phyloP scores from a whole-genome alignment of 1,140 invertebrate genomes.

The Drosophila sulfurigaster region DNA sequence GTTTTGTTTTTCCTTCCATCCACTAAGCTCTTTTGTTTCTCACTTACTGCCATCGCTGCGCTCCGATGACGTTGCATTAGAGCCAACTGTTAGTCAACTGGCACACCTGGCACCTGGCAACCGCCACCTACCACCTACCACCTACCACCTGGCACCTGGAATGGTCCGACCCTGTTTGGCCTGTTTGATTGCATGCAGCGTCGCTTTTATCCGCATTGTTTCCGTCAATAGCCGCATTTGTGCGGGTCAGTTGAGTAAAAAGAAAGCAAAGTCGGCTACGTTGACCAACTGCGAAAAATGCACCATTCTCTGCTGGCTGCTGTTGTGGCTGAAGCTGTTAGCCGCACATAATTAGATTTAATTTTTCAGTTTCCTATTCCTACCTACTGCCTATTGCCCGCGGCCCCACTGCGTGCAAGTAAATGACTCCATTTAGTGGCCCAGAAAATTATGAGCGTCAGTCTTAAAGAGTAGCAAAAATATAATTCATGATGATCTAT shows the following conservation, averaged over 20 bases:
- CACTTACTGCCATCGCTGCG: constrained; percentile 54
- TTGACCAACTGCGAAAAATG: constrained; percentile 11
- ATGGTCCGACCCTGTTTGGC: constrained; percentile 1
- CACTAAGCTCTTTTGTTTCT: constrained; percentile 68
- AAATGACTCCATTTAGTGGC: constrained; percentile 55
- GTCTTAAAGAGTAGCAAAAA: constrained; percentile 14
- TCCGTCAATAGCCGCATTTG: constrained; percentile 80
- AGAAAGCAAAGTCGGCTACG: constrained; percentile 49
- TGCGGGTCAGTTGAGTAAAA: constrained; percentile 78
- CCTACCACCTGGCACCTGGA: too few species aligned
- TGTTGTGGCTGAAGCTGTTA: constrained; percentile 36
- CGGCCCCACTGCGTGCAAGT: constrained; percentile 32
- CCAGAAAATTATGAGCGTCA: constrained; percentile 23
- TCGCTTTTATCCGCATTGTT: constrained; percentile 76
- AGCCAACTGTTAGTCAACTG: constrained; percentile 48
- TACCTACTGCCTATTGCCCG: constrained; percentile 3
- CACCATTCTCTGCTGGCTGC: not conserved
- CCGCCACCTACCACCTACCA: too few species aligned
- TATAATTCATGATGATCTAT: constrained; percentile 31
- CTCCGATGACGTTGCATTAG: constrained; percentile 65
- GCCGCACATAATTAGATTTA: constrained; percentile 78
- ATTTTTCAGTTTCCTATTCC: constrained; percentile 58
- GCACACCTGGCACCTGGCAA: constrained; percentile 32
- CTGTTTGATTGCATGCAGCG: constrained; percentile 32
- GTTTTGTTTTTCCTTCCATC: constrained; percentile 23